A percentile compares a stretch with the other conserved stretches of the same genome.
These are phyloP conservation scores for Pristionchus entomophagus DNA, from an alignment of 2,888 invertebrate species.

Conservation along the genomic window DNA sequence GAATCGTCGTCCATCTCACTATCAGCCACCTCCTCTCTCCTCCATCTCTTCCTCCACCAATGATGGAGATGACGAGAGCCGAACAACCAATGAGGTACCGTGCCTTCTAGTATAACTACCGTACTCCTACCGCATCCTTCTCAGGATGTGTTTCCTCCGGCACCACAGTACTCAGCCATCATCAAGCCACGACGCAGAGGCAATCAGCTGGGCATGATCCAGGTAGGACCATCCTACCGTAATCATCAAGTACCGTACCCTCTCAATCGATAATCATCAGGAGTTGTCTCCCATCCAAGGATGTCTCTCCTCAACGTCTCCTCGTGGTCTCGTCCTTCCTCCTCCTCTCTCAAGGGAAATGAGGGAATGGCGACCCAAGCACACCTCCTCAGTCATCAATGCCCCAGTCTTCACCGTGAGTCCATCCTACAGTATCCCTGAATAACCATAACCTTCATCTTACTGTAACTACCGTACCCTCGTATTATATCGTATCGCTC, in stretches of 20 bases:
- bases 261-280: constrained; percentile 1
- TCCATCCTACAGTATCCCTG: neutral
- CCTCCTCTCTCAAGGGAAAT: constrained; percentile 31
- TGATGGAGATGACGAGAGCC: too few relatives aligned
- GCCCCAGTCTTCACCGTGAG: constrained; percentile 14
- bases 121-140: neutral
- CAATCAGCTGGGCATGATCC: constrained; percentile 18
- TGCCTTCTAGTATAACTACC: too few relatives aligned
- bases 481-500: neutral
- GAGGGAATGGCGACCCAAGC: neutral
- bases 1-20: neutral
- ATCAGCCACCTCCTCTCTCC: neutral
- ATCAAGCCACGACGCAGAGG: neutral
- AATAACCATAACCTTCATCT: neutral
- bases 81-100: constrained; percentile 36
- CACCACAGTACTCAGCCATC: neutral
- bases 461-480: too few relatives aligned
- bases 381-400: constrained; percentile 42
- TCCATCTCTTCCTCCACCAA: constrained; percentile 38
- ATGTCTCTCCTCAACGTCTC: neutral
- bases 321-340: neutral
- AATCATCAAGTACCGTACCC: neutral
- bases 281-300: constrained; percentile 27
- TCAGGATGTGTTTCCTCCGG: neutral
- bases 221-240: neutral